Base-by-base conservation (phyloP, 2,888 invertebrate species). In the Lasius fuliginosus region DNA sequence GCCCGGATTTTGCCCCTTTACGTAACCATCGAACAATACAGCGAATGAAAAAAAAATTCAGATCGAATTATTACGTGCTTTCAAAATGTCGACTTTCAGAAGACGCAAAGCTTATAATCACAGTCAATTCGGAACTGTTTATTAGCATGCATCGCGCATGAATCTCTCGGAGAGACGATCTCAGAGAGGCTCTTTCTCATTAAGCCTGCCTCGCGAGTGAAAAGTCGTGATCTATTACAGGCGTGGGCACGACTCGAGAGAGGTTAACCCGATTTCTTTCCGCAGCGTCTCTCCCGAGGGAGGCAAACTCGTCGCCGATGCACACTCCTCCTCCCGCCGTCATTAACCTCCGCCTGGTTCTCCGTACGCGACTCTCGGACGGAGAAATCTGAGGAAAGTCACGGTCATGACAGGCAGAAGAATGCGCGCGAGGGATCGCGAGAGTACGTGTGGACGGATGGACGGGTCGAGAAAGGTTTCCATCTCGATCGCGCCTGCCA, bases 221-320 rank as follows among this genome's bases (percentile, higher is more conserved):
- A 77, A 77, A 77, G 40, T 77, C 53, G 56, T 76, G 56, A 77
- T 77, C 56, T 68, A 67, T 76, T 67, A 67, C 53, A 76, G 53
- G 67, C 36, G 40, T 56, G 30, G 27, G 27, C 33, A 23, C 33
- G 18, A 40, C 75, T 46, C 33, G 76, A 67, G 36, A 67, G 36
- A 76, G 76, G 69, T 68, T 56, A 77, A 69, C 77, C 77, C 69
- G 69, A 77, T 77, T 77, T 77, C 77, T 77, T 77, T 69, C 30
- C 67, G n/a, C 46, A 23, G 46, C 9, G 36, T 75, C 56, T n/a
- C 42, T 56, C 42, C 68, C 69, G 30, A 56, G 40, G 68, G 77
- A 56, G 56, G 77, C 30, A 60, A 40, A 77, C 40, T 68, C 56
- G 53, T 53, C 30, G 58, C 42, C 30, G 9, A 27, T 53, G 49